Conservation (phyloP, 2,797 vertebrate genomes). For the Morelia viridis region DNA sequence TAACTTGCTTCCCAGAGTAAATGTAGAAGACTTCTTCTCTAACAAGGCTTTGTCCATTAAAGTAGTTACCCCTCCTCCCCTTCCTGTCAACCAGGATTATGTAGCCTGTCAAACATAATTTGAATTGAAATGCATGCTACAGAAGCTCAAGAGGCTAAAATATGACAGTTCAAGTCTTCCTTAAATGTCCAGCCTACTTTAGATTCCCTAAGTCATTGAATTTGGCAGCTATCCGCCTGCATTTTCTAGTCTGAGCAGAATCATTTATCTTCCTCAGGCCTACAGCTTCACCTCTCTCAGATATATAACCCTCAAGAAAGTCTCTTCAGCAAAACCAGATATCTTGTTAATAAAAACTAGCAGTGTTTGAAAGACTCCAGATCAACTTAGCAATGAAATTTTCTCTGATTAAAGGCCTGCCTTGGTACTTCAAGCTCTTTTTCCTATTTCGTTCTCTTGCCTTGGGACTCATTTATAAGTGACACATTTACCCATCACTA, state of each 20-base stretch:
- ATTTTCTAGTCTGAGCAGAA: constrained; percentile 1
- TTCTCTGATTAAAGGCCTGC: background rate
- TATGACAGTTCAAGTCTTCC: background rate
- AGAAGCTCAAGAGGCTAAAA: constrained; percentile 3
- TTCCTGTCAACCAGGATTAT: background rate
- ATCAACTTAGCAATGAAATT: constrained; percentile 17
- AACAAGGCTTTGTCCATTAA: background rate
- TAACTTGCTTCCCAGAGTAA: background rate
- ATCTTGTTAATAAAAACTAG: constrained; percentile 33
- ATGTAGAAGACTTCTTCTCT: too few relatives aligned
- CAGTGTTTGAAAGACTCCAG: constrained; percentile 11
- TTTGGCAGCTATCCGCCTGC: background rate
- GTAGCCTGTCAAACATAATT: background rate
- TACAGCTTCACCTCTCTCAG: background rate
- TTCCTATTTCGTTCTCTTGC: background rate
- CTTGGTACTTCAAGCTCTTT: background rate
- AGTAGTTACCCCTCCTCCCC: background rate
- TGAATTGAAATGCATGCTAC: background rate
- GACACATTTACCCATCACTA: background rate
- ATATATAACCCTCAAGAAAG: constrained; percentile 30
- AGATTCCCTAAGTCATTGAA: constrained; percentile 6
- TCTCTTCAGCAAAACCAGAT: background rate
- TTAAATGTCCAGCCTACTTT: background rate
- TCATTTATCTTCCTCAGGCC: constrained; percentile 25
- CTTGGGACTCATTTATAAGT: background rate